phyloP scores from a whole-genome alignment of 2,113 vertebrate genomes.

The Elaphurus davidianus region DNA sequence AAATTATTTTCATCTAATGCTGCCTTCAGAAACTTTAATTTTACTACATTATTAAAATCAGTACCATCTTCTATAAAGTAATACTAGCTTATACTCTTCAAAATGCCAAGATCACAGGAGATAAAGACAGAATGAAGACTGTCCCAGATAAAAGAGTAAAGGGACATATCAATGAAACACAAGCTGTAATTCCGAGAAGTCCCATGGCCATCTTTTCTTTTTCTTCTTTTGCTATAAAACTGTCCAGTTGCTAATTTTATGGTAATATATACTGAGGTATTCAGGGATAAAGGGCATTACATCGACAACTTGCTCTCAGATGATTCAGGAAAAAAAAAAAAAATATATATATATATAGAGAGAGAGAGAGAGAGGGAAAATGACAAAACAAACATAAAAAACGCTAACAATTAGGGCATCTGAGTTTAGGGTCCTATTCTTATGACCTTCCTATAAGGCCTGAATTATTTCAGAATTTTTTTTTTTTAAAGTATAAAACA shows the following conservation, averaged over 20 bases:
- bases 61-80: not conserved
- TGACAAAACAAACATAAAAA: not conserved
- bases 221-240: not conserved
- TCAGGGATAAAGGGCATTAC: not conserved
- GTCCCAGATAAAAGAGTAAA: not conserved
- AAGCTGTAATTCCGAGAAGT: not conserved
- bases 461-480: not conserved
- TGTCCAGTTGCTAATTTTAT: not conserved
- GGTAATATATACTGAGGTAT: not conserved
- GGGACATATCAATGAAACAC: not conserved
- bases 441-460: not conserved
- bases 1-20: not conserved
- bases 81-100: not conserved
- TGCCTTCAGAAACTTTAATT: not conserved
- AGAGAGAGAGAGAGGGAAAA: not conserved
- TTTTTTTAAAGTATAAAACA: not conserved
- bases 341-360: not conserved
- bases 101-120: not conserved
- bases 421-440: not conserved
- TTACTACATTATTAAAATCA: not conserved
- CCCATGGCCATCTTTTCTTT: not conserved
- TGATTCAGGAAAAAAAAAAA: not conserved
- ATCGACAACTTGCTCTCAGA: not conserved
- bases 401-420: not conserved
- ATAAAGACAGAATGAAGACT: conserved; percentile 4